Evolutionary conservation across 2,888 invertebrate species (phyloP).

Genomic region (Melolontha melolontha): DNA sequence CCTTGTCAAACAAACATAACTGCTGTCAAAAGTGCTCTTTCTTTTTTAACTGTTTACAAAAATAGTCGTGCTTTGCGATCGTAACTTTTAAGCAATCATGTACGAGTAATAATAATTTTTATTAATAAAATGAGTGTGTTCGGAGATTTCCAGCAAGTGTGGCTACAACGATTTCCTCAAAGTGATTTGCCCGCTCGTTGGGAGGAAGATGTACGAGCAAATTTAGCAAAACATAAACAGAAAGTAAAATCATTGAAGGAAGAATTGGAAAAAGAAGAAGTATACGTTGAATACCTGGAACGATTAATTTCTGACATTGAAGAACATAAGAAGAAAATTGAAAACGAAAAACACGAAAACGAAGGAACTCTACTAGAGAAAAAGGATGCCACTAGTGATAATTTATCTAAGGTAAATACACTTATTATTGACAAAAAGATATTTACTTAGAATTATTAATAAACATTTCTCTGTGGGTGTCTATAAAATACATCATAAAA

Average conservation of each 20-base stretch:
- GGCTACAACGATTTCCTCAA: conserved; percentile 92
- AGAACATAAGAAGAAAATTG: conserved; percentile 76
- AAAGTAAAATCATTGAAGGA: conserved; percentile 85
- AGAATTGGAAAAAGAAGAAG: conserved; percentile 90
- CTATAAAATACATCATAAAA: neutral
- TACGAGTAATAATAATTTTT: conserved; percentile 24
- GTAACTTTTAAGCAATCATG: conserved; percentile 36
- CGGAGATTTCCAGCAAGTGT: conserved; percentile 91
- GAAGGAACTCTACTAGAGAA: conserved; percentile 47
- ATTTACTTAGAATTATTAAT: conserved; percentile 9
- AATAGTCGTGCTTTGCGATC: conserved; percentile 17
- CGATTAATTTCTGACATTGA: conserved; percentile 87
- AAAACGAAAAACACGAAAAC: conserved; percentile 57
- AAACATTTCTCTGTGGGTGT: conserved; percentile 2
- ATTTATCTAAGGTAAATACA: conserved; percentile 53
- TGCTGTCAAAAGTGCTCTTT: conserved; percentile 40
- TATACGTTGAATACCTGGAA: conserved; percentile 91
- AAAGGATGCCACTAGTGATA: conserved; percentile 51
- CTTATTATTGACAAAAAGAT: conserved; percentile 23
- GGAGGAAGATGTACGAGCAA: conserved; percentile 93
- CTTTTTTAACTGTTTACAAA: conserved; percentile 40
- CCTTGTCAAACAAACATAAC: conserved; percentile 39
- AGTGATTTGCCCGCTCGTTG: conserved; percentile 91
- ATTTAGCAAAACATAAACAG: conserved; percentile 89
- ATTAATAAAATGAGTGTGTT: conserved; percentile 83